Base-by-base conservation (phyloP, 2,113 vertebrate species). In the Romanogobio albipinnatus region DNA sequence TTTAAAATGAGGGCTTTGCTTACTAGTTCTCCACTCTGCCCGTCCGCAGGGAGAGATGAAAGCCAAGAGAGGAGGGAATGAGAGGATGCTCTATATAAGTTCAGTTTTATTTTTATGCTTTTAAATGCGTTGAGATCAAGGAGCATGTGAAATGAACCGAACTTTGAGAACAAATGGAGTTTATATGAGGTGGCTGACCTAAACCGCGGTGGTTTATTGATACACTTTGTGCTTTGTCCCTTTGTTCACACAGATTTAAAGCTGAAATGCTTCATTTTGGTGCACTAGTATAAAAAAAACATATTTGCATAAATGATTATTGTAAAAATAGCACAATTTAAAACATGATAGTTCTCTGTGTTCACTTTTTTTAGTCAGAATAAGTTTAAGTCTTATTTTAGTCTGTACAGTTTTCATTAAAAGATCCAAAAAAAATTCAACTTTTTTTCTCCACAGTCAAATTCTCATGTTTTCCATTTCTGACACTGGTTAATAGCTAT, bases 1-100 rank as follows among this genome's bases (percentile, higher is more conserved):
- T 82, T 78, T 82, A 64, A 86, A 80, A 86, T 24, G 59, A 66
- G 66, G 62, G 11, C 84, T 78, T 73, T 85, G 78, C 61, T 66
- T 49, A 64, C 84, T 78, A 45, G 47, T 62, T 76, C 76, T 83
- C 43, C 53, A 33, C 75, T 76, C 51, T 83, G 56, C 45, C 22
- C 26, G 49, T 85, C 87, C 51, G 15, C 76, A n/a, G 56, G 83
- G 85, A 78, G 74, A 86, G 64, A 86, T 82, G 85, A 86, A 84
- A 76, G 73, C 84, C 6, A 45, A 73, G 58, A 87, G 79, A 62
- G 24, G 78, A 80, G 75, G 81, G 68, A 73, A 82, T 74, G 86
- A 84, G 76, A 68, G 62, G 45, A 58, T 59, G 43, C 61, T 81
- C 49, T 76, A 81, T 75, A 76, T 74, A 66, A 73, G 43, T 62